These are phyloP conservation scores for Embidobia sp. DNA, from an alignment of 2,888 invertebrate species.

Conservation along the genomic window DNA sequence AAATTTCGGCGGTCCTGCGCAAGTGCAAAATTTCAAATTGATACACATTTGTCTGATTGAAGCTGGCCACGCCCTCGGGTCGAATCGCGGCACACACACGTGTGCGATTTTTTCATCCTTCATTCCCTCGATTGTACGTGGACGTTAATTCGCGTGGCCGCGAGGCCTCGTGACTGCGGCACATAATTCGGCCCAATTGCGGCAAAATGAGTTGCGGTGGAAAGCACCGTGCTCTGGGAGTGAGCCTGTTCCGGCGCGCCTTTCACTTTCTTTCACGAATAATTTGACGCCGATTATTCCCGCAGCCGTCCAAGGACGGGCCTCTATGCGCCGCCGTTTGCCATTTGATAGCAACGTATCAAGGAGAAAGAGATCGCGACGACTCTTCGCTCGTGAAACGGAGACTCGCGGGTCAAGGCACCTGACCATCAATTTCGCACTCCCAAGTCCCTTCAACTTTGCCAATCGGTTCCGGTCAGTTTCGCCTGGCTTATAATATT, in stretches of 20 bases:
- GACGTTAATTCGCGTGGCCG: constrained; percentile 38
- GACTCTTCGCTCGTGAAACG: constrained; percentile 18
- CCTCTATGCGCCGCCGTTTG: constrained; percentile 4
- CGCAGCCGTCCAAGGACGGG: constrained; percentile 52
- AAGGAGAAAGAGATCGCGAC: constrained; percentile 14
- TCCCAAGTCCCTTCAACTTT: too few species aligned
- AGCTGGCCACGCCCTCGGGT: neutral
- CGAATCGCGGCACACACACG: neutral
- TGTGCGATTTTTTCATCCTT: neutral
- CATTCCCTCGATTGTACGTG: constrained; percentile 9
- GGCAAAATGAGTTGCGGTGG: constrained; percentile 52
- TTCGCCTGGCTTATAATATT: too few species aligned
- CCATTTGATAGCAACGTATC: constrained; percentile 3
- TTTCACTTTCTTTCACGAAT: constrained; percentile 60
- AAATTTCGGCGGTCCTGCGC: too few species aligned
- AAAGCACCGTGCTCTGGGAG: constrained; percentile 53
- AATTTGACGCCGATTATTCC: constrained; percentile 54
- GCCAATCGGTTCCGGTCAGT: too few species aligned
- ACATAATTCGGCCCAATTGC: constrained; percentile 49
- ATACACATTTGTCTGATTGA: neutral
- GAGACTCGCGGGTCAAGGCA: constrained; percentile 65
- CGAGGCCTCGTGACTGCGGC: constrained; percentile 45
- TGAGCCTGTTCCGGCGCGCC: constrained; percentile 55
- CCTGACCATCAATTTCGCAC: constrained; percentile 44
- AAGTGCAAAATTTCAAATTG: too few species aligned